Evolutionary conservation across 2,888 invertebrate genomes (phyloP), one percentile per base, ranked within the genome.

Genomic region (Elegia similella): DNA sequence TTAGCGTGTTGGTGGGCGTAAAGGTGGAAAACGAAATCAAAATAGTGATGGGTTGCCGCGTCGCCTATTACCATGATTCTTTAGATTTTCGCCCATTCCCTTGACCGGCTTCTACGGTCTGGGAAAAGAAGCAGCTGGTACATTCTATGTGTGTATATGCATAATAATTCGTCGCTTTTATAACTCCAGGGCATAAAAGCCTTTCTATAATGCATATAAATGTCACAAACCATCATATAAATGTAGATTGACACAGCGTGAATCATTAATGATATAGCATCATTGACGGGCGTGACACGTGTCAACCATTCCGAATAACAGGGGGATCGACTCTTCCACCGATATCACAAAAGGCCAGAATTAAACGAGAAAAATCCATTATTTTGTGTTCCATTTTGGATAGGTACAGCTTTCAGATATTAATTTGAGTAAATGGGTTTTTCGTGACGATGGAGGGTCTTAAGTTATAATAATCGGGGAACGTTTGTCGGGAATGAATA

Each of bases 371-470:
- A 50, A 50, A 34, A 50, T 50, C 50, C 32, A 38, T 50, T 34
- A 38, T 50, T 50, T 50, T 34, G 38, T 34, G n/a, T 50, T 50
- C 17, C 50, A 34, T 34, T 50, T 50, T 50, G 34, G 38, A 50
- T 50, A n/a, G n/a, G n/a, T n/a, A 50, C 50, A 34, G 50, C 34
- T 50, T 50, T 50, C 32, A 52, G 59, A 55, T 61, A 61, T 53
- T 59, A 57, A 59, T 59, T 55, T 59, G 55, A 53, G 56, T 50
- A 57, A 59, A 61, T 59, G 56, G 52, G 53, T 53, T 57, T 34
- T 50, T 50, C 12, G 34, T 34, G 50, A 50, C 50, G 50, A 34
- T 16, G 50, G 34, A 50, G 50, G 34, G 17, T 50, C 50, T 50
- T 34, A 50, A 50, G 50, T 50, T 34, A 38, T 16, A 50, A 50